Conservation (phyloP, 2,888 invertebrate genomes). For the Ypsolopha scabrella region DNA sequence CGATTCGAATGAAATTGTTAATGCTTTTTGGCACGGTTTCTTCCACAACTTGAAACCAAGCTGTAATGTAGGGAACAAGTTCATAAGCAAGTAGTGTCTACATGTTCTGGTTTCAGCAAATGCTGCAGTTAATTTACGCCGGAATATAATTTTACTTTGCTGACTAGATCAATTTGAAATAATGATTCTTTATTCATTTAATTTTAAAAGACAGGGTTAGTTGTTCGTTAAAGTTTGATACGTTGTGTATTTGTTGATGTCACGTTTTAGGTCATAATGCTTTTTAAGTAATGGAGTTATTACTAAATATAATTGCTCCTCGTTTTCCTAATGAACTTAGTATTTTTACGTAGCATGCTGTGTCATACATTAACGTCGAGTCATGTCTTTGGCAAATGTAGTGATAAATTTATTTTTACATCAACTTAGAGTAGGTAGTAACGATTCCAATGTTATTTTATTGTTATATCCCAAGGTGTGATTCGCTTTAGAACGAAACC, state of each 20-base stretch:
- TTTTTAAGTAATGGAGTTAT: neutral
- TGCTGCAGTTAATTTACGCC: no score
- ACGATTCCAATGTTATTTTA: slow-evolving; percentile 57
- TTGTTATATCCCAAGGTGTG: slow-evolving; percentile 48
- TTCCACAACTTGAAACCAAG: no score
- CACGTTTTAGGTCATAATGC: neutral
- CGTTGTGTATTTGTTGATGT: slow-evolving; percentile 10
- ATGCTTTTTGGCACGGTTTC: no score
- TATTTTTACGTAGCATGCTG: slow-evolving; percentile 27
- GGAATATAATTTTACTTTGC: neutral
- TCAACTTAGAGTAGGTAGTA: slow-evolving; percentile 37
- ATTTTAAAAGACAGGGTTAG: slow-evolving; percentile 12
- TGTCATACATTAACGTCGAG: slow-evolving; percentile 34
- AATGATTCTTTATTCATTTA: neutral
- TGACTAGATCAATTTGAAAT: neutral
- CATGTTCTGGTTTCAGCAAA: no score
- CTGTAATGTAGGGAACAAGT: no score
- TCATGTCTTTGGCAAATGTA: slow-evolving; percentile 14
- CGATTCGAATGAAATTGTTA: no score
- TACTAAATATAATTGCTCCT: neutral
- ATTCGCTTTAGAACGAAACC: slow-evolving; percentile 42
- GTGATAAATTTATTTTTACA: slow-evolving; percentile 39
- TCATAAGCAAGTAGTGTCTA: no score
- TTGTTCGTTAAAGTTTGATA: slow-evolving; percentile 13
- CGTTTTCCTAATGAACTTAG: neutral